phyloP scores from a whole-genome alignment of 2,888 invertebrate genomes.

The Noctua pronuba region DNA sequence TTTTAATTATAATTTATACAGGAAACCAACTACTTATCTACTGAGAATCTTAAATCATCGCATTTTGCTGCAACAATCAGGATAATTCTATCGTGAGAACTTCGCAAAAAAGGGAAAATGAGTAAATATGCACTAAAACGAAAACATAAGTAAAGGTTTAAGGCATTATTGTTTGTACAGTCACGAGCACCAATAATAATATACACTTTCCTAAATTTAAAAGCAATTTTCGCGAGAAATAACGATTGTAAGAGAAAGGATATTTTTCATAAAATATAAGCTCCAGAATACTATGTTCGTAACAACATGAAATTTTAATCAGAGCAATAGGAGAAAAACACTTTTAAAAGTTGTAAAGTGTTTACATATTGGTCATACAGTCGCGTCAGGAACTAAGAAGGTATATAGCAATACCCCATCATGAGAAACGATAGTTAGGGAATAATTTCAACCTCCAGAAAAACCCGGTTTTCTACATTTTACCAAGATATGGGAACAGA shows the following conservation, averaged over 20 bases:
- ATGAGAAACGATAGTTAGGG: neutral
- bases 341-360: too few species aligned
- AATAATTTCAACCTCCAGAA: neutral
- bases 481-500: neutral
- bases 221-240: too few species aligned
- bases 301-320: too few species aligned
- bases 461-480: neutral
- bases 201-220: too few species aligned
- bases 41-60: neutral
- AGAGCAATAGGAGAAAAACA: too few species aligned
- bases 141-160: neutral
- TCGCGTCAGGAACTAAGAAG: neutral
- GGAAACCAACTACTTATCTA: neutral
- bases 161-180: neutral
- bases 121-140: neutral
- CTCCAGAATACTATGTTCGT: too few species aligned
- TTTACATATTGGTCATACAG: too few species aligned
- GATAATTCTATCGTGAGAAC: neutral
- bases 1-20: neutral
- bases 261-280: too few species aligned
- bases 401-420: neutral
- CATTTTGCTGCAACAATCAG: neutral
- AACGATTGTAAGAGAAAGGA: too few species aligned
- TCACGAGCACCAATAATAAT: too few species aligned
- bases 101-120: neutral